These are phyloP conservation scores for Cyclura pinguis DNA, from an alignment of 2,797 vertebrate genomes.

Conservation along the genomic window DNA sequence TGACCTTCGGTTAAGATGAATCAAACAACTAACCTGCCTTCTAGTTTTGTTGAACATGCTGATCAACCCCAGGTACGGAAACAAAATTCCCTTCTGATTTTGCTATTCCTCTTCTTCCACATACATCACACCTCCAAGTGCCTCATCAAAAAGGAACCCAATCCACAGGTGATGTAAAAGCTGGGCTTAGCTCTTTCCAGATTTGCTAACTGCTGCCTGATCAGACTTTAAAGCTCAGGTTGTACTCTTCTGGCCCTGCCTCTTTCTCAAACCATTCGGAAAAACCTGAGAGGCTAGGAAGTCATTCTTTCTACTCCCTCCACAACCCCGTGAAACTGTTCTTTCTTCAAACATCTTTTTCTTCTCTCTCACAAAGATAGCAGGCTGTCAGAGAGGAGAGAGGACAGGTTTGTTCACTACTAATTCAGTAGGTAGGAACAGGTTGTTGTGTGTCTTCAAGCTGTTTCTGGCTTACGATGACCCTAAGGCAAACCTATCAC, in stretches of 20 bases:
- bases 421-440: too few species aligned
- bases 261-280: conserved; percentile 57
- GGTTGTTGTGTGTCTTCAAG: too few species aligned
- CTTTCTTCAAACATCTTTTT: conserved; percentile 51
- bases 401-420: too few species aligned
- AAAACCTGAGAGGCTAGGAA: conserved; percentile 65
- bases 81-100: not conserved
- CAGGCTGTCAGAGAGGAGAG: too few species aligned
- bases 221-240: not conserved
- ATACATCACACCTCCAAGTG: not conserved
- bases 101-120: not conserved
- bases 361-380: too few species aligned
- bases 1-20: too few species aligned
- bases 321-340: conserved; percentile 66
- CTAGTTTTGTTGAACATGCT: not conserved
- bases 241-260: not conserved
- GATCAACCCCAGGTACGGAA: not conserved
- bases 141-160: not conserved
- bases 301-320: conserved; percentile 62
- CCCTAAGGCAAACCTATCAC: too few species aligned
- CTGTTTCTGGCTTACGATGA: too few species aligned
- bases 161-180: not conserved
- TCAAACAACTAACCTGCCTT: not conserved
- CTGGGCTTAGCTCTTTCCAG: not conserved
- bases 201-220: not conserved